A percentile compares a stretch with the other conserved stretches of the same genome.
These are phyloP conservation scores for Tiliacea aurago DNA, from an alignment of 2,888 invertebrate species.

Conservation along the genomic window DNA sequence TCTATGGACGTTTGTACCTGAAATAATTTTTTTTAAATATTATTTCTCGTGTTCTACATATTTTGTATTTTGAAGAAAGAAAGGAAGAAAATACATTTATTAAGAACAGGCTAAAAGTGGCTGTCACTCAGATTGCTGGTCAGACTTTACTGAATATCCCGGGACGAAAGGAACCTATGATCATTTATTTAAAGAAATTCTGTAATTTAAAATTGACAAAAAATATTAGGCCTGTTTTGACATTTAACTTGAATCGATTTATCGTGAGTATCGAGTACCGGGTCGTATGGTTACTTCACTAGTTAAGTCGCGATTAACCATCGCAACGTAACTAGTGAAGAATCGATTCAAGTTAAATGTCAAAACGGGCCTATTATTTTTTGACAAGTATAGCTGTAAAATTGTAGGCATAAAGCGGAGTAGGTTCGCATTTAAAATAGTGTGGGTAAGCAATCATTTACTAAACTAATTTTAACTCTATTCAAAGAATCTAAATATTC, in stretches of 20 bases:
- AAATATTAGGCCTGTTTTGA: no score
- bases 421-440: background rate
- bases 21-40: slow-evolving; percentile 48
- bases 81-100: background rate
- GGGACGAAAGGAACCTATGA: background rate
- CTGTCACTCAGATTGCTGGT: no score
- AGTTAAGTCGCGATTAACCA: no score
- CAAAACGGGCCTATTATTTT: no score
- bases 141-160: background rate
- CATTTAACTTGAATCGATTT: no score
- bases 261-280: no score
- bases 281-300: no score
- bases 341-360: no score
- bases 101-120: background rate
- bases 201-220: no score
- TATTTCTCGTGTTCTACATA: background rate
- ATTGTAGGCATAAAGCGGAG: background rate
- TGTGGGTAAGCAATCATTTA: background rate
- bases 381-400: no score
- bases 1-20: slow-evolving; percentile 67
- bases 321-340: no score
- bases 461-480: background rate
- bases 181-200: background rate
- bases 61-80: background rate
- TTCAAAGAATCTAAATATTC: background rate